Base-by-base conservation (phyloP, 2,888 invertebrate genomes). In the Idaea dimidiata region DNA sequence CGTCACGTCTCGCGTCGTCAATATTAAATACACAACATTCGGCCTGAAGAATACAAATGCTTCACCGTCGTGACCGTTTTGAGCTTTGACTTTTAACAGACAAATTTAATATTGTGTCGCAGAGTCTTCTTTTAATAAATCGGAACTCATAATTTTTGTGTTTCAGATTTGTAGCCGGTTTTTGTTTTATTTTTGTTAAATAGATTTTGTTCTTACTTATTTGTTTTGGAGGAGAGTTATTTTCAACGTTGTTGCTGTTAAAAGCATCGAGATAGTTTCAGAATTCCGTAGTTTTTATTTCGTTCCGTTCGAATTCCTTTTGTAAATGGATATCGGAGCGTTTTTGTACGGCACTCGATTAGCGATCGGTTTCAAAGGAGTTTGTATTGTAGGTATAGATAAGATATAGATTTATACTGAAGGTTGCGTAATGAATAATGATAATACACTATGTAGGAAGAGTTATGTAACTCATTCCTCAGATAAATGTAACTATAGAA, bases 81-180 rank as follows among this genome's bases (percentile, higher is more conserved):
- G 43, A 43, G 43, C 14, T 33, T 60, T 32, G 43, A 14, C 54
- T 16, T 17, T 33, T 59, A 32, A 5, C 60, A 62, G 59, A 16
- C 57, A 64, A 62, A 63, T 58, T n/a, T 17, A 66, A 62, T 62
- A 71, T 75, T 71, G 74, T 64, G 71, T 77, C 75, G 74, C 76
- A 71, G 73, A 77, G 76, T 80, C 69, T 72, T 64, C 59, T 68
- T 18, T 67, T 67, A 67, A 67, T 60, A 65, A 73, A 76, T 65
- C 65, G 64, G 76, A 75, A 80, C 81, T 86, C 81, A 89, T 78
- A 73, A 80, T 72, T 76, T 86, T 76, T 91, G 81, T 91, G 91
- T 91, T 91, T 86, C 91, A 91, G 91, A 88, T 88, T 65, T 68
- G 72, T 81, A 79, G 75, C 79, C 62, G 81, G 71, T 31, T 18